Base-by-base conservation (phyloP, 2,888 invertebrate genomes). In the Apotomis capreana region DNA sequence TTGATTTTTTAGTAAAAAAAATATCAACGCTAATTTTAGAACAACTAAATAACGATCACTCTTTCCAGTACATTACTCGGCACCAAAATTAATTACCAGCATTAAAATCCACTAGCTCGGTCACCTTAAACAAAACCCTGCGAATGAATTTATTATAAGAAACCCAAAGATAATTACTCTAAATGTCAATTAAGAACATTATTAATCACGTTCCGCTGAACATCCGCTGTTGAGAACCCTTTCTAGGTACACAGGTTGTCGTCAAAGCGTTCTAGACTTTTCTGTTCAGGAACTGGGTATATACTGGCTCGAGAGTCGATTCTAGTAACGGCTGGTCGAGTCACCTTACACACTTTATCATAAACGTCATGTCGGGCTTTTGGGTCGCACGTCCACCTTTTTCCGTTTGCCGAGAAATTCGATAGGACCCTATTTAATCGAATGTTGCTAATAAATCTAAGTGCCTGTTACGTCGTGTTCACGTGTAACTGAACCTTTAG, bases 301-400 rank as follows among this genome's bases (percentile, higher is more conserved):
- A 62, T 8, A 57, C 52, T 71, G 5, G 9, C 2, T 5, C 10
- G 61, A 8, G 4, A 3, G 44, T 6, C 36, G 36, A 5, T 10
- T 37, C 13, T 9, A n/a, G 44, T 13, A 26, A 40, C 71, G 67
- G 67, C 51, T 71, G 67, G 51, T 15, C 55, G 71, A 67, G 61
- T 71, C 71, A 71, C 67, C 71, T 68, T 71, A 71, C 71, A 71
- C 61, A 71, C 71, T 71, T 71, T 68, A 71, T 71, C 71, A 71
- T 71, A 71, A 62, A 71, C 60, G 67, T 71, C 71, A 52, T 49
- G 62, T 36, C 57, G 71, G n/a, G 67, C 67, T 71, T 68, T 68
- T 49, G 49, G 51, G 26, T 44, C 13, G 40, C 64, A 60, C 67
- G 67, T 67, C 57, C 49, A 71, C 71, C 71, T 67, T 71, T 70